Percentiles rank a stretch among this genome's conserved stretches.
Evolutionary conservation across 2,113 vertebrate species (phyloP).

Genomic region (Copsychus sechellarum): DNA sequence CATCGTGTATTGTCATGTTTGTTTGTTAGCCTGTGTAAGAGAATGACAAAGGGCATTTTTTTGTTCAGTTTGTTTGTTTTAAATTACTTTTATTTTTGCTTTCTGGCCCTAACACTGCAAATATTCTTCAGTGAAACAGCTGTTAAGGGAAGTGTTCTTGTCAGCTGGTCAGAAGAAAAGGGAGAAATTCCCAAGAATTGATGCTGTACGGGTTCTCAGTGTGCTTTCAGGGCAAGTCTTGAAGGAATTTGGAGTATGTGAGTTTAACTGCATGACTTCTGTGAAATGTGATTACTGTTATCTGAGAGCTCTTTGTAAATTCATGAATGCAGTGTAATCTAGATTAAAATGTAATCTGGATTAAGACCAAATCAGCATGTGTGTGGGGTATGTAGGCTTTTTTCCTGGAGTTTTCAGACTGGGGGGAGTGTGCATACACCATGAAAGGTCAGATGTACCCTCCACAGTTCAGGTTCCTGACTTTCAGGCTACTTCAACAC

Average conservation of each 20-base stretch:
- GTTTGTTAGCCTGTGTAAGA: neutral
- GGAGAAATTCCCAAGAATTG: neutral
- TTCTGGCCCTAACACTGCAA: neutral
- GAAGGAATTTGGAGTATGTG: slow-evolving; percentile 31
- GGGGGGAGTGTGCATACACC: neutral
- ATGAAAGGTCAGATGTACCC: neutral
- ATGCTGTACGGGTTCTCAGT: neutral
- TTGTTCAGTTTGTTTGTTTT: neutral
- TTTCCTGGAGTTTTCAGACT: neutral
- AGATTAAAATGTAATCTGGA: neutral
- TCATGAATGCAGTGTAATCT: neutral
- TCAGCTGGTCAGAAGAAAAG: neutral
- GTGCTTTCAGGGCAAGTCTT: neutral
- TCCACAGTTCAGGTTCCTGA: neutral
- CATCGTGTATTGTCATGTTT: neutral
- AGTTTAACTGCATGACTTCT: neutral
- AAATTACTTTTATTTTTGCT: neutral
- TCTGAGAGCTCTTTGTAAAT: slow-evolving; percentile 4
- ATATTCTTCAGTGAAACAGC: neutral
- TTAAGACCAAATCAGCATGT: neutral
- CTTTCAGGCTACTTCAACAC: neutral
- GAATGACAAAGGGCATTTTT: neutral
- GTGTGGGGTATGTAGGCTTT: neutral
- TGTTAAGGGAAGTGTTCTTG: neutral
- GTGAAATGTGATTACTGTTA: neutral